A percentile compares a stretch with the other conserved stretches of the same genome.
Conservation (phyloP, 2,797 vertebrate genomes). For the Lagocephalus sceleratus region DNA sequence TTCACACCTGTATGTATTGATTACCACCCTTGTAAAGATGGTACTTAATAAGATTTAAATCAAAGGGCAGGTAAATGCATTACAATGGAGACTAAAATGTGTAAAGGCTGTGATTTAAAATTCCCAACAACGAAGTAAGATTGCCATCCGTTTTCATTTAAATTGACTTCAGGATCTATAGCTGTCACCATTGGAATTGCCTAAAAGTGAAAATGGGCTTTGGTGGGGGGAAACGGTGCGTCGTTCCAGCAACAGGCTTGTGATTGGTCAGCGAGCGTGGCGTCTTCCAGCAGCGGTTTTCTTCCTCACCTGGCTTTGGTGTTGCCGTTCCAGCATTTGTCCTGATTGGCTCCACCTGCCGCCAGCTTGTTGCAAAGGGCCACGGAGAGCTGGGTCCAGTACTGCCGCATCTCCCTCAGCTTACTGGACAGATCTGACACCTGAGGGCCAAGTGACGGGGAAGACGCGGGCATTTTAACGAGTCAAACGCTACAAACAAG, state of each 20-base stretch:
- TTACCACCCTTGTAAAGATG: too few relatives aligned
- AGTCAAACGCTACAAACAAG: background rate
- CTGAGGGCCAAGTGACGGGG: conserved; percentile 57
- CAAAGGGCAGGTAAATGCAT: too few relatives aligned
- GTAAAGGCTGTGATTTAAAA: too few relatives aligned
- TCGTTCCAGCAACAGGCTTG: too few relatives aligned
- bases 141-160: too few relatives aligned
- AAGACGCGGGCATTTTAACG: background rate
- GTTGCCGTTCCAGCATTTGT: conserved; percentile 92
- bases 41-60: too few relatives aligned
- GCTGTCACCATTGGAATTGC: too few relatives aligned
- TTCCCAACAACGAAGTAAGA: too few relatives aligned
- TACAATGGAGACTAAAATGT: too few relatives aligned
- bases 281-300: background rate
- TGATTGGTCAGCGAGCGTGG: background rate
- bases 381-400: conserved; percentile 85
- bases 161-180: too few relatives aligned
- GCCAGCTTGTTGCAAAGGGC: conserved; percentile 83
- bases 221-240: background rate
- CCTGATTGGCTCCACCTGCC: conserved; percentile 68
- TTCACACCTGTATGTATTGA: conserved; percentile 6
- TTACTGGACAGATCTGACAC: conserved; percentile 87
- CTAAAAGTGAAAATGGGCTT: conserved; percentile 10
- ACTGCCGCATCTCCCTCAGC: conserved; percentile 84
- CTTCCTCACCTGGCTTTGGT: conserved; percentile 80